Conservation (phyloP, 2,888 invertebrate genomes). For the Pyrrhia umbra region DNA sequence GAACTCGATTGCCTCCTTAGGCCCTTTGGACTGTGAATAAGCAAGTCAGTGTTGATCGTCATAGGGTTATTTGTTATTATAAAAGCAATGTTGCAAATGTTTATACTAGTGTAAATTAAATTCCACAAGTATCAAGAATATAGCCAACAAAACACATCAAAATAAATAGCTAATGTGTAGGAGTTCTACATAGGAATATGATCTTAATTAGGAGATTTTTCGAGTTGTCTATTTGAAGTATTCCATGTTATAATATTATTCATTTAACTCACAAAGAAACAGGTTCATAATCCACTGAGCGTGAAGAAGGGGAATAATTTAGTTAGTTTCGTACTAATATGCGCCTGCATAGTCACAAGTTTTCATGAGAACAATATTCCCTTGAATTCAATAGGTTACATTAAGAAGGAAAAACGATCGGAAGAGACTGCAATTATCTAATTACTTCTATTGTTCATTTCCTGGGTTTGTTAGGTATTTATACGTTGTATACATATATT, state of each 20-base stretch:
- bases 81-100: background rate
- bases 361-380: slow-evolving; percentile 17
- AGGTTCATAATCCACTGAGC: slow-evolving; percentile 26
- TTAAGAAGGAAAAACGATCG: slow-evolving; percentile 13
- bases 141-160: too few species aligned
- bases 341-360: slow-evolving; percentile 1
- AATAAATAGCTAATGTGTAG: slow-evolving; percentile 1
- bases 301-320: slow-evolving; percentile 21
- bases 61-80: background rate
- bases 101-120: background rate
- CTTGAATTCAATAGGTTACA: slow-evolving; percentile 23
- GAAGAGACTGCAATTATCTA: slow-evolving; percentile 3
- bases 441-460: slow-evolving; percentile 22
- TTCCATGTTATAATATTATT: slow-evolving; percentile 3
- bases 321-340: background rate
- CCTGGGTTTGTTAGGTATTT: slow-evolving; percentile 1
- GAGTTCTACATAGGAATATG: too few species aligned
- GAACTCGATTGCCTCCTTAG: slow-evolving; percentile 21
- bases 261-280: slow-evolving; percentile 4
- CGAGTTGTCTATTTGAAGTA: slow-evolving; percentile 7
- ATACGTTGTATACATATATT: background rate
- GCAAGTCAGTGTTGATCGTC: background rate
- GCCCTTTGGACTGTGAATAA: slow-evolving; percentile 16
- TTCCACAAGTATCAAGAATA: background rate
- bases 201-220: too few species aligned